Base-by-base conservation (phyloP, 92 coral and sea anemone genomes). In the Ricordea florida region DNA sequence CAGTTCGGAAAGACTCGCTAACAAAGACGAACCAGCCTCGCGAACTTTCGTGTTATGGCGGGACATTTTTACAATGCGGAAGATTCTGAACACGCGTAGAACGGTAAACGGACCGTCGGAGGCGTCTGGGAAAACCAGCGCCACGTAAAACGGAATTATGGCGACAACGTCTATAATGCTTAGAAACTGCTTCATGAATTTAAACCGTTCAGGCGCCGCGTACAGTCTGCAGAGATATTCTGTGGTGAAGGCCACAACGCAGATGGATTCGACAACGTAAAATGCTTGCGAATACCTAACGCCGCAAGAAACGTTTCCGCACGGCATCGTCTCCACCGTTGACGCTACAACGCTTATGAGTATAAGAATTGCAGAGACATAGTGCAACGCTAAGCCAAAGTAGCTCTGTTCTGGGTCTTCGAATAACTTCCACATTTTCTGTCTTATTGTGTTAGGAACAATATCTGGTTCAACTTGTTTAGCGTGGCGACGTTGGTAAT, bases 41-140 rank as follows among this genome's bases (percentile, higher is more conserved):
- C 84, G 87, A 14, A 93, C 97, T 72, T 82, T 92, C 18, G 97
- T 87, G 50, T 93, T 88, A 70, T 92, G 97, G 5, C 94, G 83
- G 8, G 97, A 92, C 90, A 96, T 96, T 76, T 96, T 96, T 8
- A 96, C 92, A 5, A 96, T 93, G 8, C 99, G 94, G 57, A 93
- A 89, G 30, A 96, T 93, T 48, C 99, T 82, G 72, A 96, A 86
- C 17, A 96, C 91, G 7, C 99, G 83, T 1, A 96, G 88, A 2
- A 96, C 93, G 8, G 92, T 88, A 53, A 96, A 92, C 0, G 97
- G 97, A 0, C 97, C 97, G 29, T 72, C 83, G 0, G 85, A 83
- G 1, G 97, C 89, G 21, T 87, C 84, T 0, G 90, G 94, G 6
- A 68, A 56, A 25, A 89, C 57, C 47, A 96, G 62, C 14, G 97